Conservation (phyloP, 2,113 vertebrate genomes). For the Sylvia atricapilla region DNA sequence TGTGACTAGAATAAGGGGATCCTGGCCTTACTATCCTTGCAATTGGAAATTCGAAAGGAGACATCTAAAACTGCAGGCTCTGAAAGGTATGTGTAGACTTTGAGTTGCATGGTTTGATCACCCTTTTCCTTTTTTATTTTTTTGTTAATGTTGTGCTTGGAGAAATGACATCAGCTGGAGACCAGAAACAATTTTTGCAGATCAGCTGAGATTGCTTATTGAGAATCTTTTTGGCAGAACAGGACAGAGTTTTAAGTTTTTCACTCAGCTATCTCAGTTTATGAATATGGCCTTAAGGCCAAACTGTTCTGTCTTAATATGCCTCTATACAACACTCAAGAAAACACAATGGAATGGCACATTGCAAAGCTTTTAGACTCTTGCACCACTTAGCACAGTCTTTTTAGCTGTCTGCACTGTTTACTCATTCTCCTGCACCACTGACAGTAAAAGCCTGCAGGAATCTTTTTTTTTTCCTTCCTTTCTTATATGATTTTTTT, state of each 20-base stretch:
- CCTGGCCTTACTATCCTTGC: background rate
- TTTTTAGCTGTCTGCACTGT: slow-evolving; percentile 31
- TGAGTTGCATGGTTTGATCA: background rate
- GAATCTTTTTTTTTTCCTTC: background rate
- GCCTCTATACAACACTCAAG: background rate
- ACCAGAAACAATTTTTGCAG: background rate
- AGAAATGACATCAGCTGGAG: background rate
- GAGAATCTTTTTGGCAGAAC: background rate
- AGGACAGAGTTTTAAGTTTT: background rate
- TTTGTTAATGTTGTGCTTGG: background rate
- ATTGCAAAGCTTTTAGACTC: slow-evolving; percentile 11
- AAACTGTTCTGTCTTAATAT: background rate
- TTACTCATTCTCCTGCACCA: background rate
- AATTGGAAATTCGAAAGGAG: background rate
- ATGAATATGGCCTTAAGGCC: background rate
- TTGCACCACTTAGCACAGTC: background rate
- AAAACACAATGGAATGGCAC: background rate
- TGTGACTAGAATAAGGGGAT: background rate
- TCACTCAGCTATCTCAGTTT: background rate
- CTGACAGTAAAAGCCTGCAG: background rate
- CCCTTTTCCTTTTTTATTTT: background rate
- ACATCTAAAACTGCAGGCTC: background rate
- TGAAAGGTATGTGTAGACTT: background rate
- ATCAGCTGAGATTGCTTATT: background rate
- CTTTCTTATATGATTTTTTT: background rate